Evolutionary conservation across 2,797 vertebrate genomes (phyloP).

Genomic region (Furcifer pardalis): DNA sequence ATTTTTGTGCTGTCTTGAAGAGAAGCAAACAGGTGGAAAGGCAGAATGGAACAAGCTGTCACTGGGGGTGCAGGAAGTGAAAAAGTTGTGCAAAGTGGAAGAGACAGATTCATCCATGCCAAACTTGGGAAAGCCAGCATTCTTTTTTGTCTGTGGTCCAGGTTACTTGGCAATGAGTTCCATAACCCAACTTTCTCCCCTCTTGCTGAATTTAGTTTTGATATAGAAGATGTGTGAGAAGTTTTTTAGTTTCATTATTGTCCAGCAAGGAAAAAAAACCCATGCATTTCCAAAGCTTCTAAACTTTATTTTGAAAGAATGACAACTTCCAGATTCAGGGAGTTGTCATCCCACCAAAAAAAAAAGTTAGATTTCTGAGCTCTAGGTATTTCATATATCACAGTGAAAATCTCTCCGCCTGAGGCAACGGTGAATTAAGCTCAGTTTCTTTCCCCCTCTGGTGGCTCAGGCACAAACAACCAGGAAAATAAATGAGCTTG

Average conservation of each 20-base stretch:
- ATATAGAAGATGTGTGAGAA: neutral
- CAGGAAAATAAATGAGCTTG: conserved; percentile 30
- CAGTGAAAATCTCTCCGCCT: conserved; percentile 4
- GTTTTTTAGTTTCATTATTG: neutral
- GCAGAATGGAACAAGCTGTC: neutral
- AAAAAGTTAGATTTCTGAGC: too few species aligned
- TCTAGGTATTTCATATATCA: conserved; percentile 8
- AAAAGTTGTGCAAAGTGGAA: neutral
- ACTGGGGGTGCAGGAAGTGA: neutral
- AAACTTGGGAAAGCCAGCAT: neutral
- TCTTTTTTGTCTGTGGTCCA: neutral
- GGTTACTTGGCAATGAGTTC: neutral
- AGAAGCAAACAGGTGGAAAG: neutral
- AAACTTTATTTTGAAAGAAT: too few species aligned
- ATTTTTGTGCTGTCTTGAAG: neutral
- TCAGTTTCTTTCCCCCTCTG: conserved; percentile 13
- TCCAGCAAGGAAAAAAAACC: neutral
- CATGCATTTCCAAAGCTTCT: too few species aligned
- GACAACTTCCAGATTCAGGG: too few species aligned
- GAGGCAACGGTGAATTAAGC: conserved; percentile 25
- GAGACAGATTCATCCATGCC: neutral
- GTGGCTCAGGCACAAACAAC: conserved; percentile 14
- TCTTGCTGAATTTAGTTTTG: neutral
- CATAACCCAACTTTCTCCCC: neutral
- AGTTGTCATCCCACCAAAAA: too few species aligned